phyloP scores from a whole-genome alignment of 2,113 vertebrate genomes.

The Oncorhynchus mykiss region DNA sequence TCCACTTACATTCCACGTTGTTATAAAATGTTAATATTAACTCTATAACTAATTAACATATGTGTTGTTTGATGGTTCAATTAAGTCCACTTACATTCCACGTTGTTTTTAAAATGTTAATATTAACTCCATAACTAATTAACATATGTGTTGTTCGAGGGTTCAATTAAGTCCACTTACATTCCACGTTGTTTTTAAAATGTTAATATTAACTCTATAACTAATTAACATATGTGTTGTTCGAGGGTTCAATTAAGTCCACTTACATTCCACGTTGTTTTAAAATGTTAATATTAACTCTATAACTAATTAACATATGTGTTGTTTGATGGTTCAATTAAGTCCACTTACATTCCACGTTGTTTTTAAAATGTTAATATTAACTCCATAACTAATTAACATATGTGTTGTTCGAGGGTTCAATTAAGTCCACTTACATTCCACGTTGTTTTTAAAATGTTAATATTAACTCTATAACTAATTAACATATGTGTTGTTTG shows the following conservation, averaged over 20 bases:
- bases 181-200: background rate
- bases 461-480: background rate
- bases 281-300: background rate
- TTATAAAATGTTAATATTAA: background rate
- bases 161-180: background rate
- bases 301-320: background rate
- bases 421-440: background rate
- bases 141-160: background rate
- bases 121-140: background rate
- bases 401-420: background rate
- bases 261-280: background rate
- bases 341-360: background rate
- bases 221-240: background rate
- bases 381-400: too few species aligned
- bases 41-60: background rate
- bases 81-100: background rate
- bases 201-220: background rate
- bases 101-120: background rate
- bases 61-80: background rate
- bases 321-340: background rate
- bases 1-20: background rate
- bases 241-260: background rate
- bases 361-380: background rate
- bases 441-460: background rate
- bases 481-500: background rate